These are phyloP conservation scores for Haliaeetus leucogaster DNA, from an alignment of 2,113 vertebrate genomes.

Conservation along the genomic window DNA sequence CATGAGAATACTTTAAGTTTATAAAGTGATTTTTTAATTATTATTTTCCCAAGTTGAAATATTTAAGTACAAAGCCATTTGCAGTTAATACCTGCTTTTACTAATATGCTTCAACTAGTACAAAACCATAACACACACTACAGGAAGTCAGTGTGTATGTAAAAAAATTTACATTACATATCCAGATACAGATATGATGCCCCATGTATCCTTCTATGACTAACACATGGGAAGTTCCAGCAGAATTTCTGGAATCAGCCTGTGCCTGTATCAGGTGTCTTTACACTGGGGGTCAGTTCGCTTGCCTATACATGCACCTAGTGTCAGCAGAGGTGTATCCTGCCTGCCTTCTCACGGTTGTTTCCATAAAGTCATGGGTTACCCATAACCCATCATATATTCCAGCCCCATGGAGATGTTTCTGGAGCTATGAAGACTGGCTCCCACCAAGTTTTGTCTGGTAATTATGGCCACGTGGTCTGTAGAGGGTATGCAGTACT, in stretches of 20 bases:
- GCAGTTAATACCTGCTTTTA: neutral
- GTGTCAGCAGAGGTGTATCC: neutral
- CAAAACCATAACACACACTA: neutral
- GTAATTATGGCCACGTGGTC: accelerated
- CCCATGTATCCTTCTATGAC: neutral
- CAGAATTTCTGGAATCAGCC: neutral
- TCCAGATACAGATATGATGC: neutral
- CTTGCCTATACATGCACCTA: accelerated
- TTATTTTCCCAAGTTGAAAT: neutral
- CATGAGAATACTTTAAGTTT: neutral
- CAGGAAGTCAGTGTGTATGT: neutral
- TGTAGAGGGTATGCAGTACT: neutral
- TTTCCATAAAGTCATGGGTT: too few species aligned
- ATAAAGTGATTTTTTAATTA: neutral
- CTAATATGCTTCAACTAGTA: neutral
- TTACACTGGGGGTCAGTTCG: accelerated
- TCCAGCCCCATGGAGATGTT: neutral
- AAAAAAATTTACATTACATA: neutral
- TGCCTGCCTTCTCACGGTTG: neutral
- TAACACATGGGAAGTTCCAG: neutral
- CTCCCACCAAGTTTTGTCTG: neutral
- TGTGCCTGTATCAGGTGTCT: neutral
- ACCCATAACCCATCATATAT: too few species aligned
- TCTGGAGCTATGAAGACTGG: neutral
- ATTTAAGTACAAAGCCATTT: neutral